Evolutionary conservation across 2,797 vertebrate genomes (phyloP), one percentile per base, ranked within the genome.

Genomic region (Centropyge bicolor): DNA sequence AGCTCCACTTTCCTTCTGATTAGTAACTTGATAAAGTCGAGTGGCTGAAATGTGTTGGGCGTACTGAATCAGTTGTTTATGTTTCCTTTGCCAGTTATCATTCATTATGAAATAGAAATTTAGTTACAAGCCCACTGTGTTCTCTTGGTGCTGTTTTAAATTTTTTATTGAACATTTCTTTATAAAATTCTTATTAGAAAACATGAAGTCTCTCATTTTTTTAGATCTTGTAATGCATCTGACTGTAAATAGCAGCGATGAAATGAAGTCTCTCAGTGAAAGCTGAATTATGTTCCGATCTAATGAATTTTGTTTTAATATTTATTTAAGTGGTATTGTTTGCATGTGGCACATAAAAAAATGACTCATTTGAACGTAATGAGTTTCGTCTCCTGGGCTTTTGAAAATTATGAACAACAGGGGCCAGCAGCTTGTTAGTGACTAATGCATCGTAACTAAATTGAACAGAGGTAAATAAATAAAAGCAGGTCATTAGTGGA

Each of bases 291-390:
- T 46, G 3, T 40, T 54, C 38, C 20, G 54, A 0, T 48, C 2
- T 57, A 46, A 70, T 70, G 11, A 51, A 70, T 66, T 46, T 52
- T 56, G 16, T 36, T 73, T 83, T 59, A 55, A 74, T 81, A 74
- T 76, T 59, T 76, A 24, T 74, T 79, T 57, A 46, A n/a, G 14
- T 40, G 24, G 1, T 57, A 57, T 78, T 78, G 36, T 78, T 81
- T 80, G 38, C 22, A 63, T 46, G 19, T 57, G 51, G n/a, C 19
- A 66, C 16, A 57, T 55, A 16, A 51, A 38, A 55, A 64, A 65
- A 57, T 59, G 22, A 36, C n/a, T 48, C 3, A 79, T 79, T 81
- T 81, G 55, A 43, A 61, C 43, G n/a, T 68, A 57, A 80, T 88
- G 60, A 73, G 57, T 4, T 84, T 77, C 24, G 14, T 74, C 64